A percentile compares a stretch with the other conserved stretches of the same genome.
Conservation (phyloP, 2,888 invertebrate species). For the Chymomyza caudatula region DNA sequence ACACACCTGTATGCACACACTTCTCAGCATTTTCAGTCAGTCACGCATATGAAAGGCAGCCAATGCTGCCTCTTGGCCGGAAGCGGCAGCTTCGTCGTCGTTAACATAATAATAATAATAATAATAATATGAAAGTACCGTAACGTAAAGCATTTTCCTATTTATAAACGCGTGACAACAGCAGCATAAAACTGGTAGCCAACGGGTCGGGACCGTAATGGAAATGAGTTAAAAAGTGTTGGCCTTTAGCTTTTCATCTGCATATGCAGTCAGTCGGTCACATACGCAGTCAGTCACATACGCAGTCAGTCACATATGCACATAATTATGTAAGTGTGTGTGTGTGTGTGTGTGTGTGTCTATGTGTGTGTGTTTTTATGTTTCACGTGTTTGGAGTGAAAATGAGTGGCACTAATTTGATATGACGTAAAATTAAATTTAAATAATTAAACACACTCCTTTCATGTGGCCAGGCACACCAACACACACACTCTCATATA, state of each 20-base stretch:
- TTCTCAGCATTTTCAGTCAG: conserved; percentile 29
- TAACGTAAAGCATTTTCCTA: not conserved
- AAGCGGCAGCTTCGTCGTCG: not conserved
- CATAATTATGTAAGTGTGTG: not conserved
- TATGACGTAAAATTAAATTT: conserved; percentile 66
- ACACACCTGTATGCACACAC: conserved; percentile 52
- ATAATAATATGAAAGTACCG: not conserved
- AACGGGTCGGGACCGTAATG: conserved; percentile 1
- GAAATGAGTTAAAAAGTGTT: conserved; percentile 6
- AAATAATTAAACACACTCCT: conserved; percentile 61
- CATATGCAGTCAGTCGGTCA: not conserved
- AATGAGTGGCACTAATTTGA: conserved; percentile 67
- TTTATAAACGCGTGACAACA: conserved; percentile 4
- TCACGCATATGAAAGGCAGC: conserved; percentile 38
- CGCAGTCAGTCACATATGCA: not conserved
- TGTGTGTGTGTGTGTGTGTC: not conserved
- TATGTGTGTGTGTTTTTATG: conserved; percentile 14
- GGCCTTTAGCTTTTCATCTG: not conserved
- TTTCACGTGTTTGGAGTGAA: conserved; percentile 48
- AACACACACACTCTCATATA: not conserved
- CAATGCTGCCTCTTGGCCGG: not conserved
- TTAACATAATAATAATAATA: not conserved
- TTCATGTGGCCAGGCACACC: conserved; percentile 27
- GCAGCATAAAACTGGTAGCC: not conserved
- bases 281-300: not conserved